Evolutionary conservation across 2,797 vertebrate species (phyloP).

Genomic region (Acanthiza pusilla): DNA sequence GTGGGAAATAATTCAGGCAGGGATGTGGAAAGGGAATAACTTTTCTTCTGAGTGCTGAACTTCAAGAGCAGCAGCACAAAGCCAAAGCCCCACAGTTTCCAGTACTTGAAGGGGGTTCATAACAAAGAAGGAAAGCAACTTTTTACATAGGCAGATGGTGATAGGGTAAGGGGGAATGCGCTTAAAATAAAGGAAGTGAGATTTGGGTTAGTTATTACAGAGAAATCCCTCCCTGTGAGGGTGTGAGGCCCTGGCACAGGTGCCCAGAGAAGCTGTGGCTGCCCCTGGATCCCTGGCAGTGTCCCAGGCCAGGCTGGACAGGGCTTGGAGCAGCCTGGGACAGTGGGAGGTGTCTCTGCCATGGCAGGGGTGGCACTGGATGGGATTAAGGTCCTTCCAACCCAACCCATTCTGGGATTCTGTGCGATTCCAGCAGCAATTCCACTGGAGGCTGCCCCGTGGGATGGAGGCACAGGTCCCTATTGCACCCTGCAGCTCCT

Average conservation of each 20-base stretch:
- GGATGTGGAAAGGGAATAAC: slow-evolving; percentile 12
- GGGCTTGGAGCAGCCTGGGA: not conserved
- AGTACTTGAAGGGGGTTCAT: not conserved
- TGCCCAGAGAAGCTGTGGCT: not conserved
- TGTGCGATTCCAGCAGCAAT: not conserved
- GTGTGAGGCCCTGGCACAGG: not conserved
- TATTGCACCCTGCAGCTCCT: rapidly evolving
- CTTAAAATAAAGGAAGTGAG: not conserved
- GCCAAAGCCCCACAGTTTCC: not conserved
- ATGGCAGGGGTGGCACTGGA: rapidly evolving
- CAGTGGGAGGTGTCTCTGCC: not conserved
- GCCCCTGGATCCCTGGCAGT: not conserved
- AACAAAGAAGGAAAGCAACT: not conserved
- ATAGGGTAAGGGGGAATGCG: not conserved
- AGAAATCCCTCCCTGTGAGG: not conserved
- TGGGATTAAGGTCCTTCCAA: not conserved
- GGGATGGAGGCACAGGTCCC: not conserved
- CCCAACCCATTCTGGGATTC: not conserved
- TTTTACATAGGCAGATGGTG: not conserved
- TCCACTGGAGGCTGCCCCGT: rapidly evolving
- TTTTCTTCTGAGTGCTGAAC: not conserved
- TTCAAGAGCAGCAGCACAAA: not conserved
- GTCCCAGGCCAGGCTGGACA: not conserved
- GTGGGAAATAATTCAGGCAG: slow-evolving; percentile 25
- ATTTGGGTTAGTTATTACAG: not conserved